Evolutionary conservation across 2,113 vertebrate species (phyloP), one percentile per base, ranked within the genome.

Genomic region (Pitta sordida): DNA sequence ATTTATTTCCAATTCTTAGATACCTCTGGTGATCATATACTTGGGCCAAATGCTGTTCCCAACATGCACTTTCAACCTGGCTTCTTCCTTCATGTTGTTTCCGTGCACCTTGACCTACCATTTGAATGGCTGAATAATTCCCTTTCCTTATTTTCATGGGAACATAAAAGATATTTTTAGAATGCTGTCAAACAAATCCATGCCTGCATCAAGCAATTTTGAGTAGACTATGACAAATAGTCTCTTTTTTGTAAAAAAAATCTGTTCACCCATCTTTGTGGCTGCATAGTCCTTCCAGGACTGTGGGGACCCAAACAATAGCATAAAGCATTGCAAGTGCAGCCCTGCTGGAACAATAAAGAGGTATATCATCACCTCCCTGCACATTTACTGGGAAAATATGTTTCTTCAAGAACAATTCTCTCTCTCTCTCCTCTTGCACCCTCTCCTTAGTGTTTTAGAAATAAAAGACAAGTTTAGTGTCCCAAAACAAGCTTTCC

Each of bases 51-150:
- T 52, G 24, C 55, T 91, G 75, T 53, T 91, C 83, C 49, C 14
- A 85, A 69, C 74, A 88, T 53, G 75, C 63, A 91, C 85, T 91
- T 94, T 85, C 90, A 95, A 88, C 49, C 43, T 92, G 39, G 5
- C 70, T 86, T 91, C 91, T 92, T 78, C 16, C 19, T 69, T 91
- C 22, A 30, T 1, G 1, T 37, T 74, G 71, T 64, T 96, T 88
- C 88, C 2, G 7, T 96, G 93, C 85, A 93, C 91, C 71, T 95
- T 96, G 89, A 93, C 94, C 96, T 78, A 86, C 48, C 71, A 91
- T 75, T 34, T 80, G 71, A 95, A 90, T 14, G 78, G 60, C 79
- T 83, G 84, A 91, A 92, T 80, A 91, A 86, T 91, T 94, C 63
- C 51, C 62, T 92, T 90, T 62, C 51, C 41, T 91, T 95, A 88